Conservation (phyloP, 2,113 vertebrate species). For the Coryphaenoides rupestris region DNA sequence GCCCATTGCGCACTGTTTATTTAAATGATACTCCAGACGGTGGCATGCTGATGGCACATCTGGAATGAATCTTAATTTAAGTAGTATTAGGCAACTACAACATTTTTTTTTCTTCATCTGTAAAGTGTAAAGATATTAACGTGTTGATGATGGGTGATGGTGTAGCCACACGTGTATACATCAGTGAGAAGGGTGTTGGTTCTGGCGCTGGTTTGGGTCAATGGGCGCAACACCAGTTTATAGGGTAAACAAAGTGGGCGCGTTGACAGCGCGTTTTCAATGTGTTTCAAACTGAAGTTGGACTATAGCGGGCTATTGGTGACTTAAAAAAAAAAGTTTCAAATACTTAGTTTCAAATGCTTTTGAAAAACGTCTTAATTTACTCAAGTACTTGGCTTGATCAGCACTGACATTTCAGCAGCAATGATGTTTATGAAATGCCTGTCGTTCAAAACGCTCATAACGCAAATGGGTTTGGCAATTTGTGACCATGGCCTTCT, state of each 20-base stretch:
- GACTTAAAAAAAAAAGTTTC: slow-evolving; percentile 76
- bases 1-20: slow-evolving; percentile 83
- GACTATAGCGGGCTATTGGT: slow-evolving; percentile 80
- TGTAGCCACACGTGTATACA: slow-evolving; percentile 73
- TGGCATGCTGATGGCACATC: slow-evolving; percentile 84
- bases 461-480: slow-evolving; percentile 81
- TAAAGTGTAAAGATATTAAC: slow-evolving; percentile 77
- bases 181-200: slow-evolving; percentile 75
- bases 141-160: slow-evolving; percentile 54
- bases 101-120: slow-evolving; percentile 78
- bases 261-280: slow-evolving; percentile 84
- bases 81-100: no score
- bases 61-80: slow-evolving; percentile 89
- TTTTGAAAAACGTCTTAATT: slow-evolving; percentile 79
- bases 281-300: slow-evolving; percentile 88
- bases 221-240: slow-evolving; percentile 81
- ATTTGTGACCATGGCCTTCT: slow-evolving; percentile 70
- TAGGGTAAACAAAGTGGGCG: slow-evolving; percentile 72
- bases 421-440: slow-evolving; percentile 80
- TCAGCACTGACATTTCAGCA: slow-evolving; percentile 91
- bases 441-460: slow-evolving; percentile 75
- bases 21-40: slow-evolving; percentile 71
- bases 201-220: slow-evolving; percentile 80
- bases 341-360: slow-evolving; percentile 77
- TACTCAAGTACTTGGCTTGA: slow-evolving; percentile 86